Conservation (phyloP, 2,113 vertebrate genomes). For the Octodon degus region DNA sequence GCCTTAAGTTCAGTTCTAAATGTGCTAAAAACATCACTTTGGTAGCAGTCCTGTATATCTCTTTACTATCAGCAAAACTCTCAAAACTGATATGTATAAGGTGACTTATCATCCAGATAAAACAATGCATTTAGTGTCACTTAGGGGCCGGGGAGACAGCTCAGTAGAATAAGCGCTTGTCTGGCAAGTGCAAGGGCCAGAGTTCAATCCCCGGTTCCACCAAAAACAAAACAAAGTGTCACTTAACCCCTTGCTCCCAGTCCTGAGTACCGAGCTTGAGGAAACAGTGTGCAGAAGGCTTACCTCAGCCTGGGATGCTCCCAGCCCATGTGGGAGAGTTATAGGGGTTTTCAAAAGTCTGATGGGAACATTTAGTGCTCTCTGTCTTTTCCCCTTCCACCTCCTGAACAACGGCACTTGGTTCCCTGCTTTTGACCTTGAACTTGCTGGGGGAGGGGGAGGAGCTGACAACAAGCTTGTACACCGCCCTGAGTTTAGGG, state of each 20-base stretch:
- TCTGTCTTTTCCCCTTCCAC: not conserved
- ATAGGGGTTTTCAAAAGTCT: not conserved
- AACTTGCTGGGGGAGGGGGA: not conserved
- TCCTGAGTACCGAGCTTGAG: not conserved
- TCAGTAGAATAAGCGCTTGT: too few relatives aligned
- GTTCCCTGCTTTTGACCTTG: not conserved
- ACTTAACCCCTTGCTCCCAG: not conserved
- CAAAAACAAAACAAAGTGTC: too few relatives aligned
- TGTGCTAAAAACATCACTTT: slow-evolving; percentile 1
- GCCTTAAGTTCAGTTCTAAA: not conserved
- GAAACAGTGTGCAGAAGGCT: not conserved
- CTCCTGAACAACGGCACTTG: not conserved
- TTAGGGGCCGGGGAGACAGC: not conserved
- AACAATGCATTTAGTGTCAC: not conserved
- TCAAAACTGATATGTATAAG: not conserved
- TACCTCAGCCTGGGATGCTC: rapidly evolving
- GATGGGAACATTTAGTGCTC: not conserved
- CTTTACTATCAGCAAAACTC: not conserved
- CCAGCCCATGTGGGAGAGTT: not conserved
- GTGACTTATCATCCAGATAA: not conserved
- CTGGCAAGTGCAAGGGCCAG: too few relatives aligned
- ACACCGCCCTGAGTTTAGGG: too few relatives aligned
- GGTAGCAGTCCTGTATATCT: not conserved
- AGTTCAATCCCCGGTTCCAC: too few relatives aligned
- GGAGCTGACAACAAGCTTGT: not conserved